Evolutionary conservation across 2,888 invertebrate genomes (phyloP), one percentile per base, ranked within the genome.

Genomic region (Lymantria dispar): DNA sequence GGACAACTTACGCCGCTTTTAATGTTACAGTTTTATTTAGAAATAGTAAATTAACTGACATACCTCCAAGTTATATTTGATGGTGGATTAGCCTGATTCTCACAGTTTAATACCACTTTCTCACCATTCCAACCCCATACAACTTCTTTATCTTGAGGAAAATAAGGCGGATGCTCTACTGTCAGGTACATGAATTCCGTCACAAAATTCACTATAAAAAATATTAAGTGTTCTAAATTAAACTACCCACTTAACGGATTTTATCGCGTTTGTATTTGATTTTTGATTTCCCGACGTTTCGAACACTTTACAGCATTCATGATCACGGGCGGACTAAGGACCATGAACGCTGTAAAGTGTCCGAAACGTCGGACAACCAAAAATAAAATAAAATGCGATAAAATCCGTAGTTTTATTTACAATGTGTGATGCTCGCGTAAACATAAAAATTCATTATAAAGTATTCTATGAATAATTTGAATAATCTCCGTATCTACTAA

Each of bases 51-150:
- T 3, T 38, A n/a, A 12, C 3, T 30, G 8, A 38, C 67, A 58
- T 71, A 90, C 90, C 78, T 85, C 89, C 89, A 89, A 52, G 59
- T 68, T 7, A 85, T 59, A n/a, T 52, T 61, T 0, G 85, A 69
- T 0, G 70, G 70, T 7, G 90, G 90, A 47, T 84, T 81, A 46
- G 85, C 85, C 0, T 78, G 74, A 38, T 78, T 73, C 1, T 66
- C 70, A 51, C 90, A 91, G 40, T 72, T 83, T 38, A 91, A 64
- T 43, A 80, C 83, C 1, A 85, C 72, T 0, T 60, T 64, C 47
- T 76, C 73, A 0, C 80, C 86, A 11, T 69, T 63, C 86, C 87
- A 89, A 0, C 76, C 82, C 84, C 85, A 91, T 0, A 81, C 45
- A 1, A 53, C 58, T 55, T 83, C 80, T 3, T 67, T 51, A 0